Evolutionary conservation across 2,888 invertebrate species (phyloP), one percentile per base, ranked within the genome.

Genomic region (Tenthredo mesomela): DNA sequence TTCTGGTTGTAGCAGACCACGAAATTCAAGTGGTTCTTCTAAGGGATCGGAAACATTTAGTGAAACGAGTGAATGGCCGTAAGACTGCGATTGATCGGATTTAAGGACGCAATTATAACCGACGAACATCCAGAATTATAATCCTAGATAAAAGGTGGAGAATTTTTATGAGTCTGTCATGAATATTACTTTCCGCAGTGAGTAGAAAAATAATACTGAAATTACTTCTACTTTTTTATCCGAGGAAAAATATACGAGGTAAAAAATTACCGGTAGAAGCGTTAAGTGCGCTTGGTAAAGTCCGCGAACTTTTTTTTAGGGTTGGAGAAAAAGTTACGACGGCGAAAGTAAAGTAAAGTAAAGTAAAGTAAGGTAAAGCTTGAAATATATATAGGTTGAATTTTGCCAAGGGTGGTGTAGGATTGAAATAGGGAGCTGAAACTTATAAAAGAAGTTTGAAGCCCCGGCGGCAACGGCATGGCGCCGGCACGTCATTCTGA

Each of bases 401-500:
- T 80, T 47, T 82, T 25, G 67, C 82, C 67, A 67, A 82, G 82
- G 71, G 71, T 75, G 84, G 67, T 67, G 40, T n/a, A 18, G 70
- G 78, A 80, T 82, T 78, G 82, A 80, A 85, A 65, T 58, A 47
- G 84, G 84, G 84, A 71, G 84, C 84, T 88, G 87, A 87, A 87
- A 85, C 88, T 87, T 91, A 90, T 89, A 88, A 90, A 85, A 83
- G 65, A 85, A 85, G 61, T 85, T 73, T 73, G 73, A 82, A 86
- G 88, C 90, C 90, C 84, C 82, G 85, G 88, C 87, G 90, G 90
- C 90, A 73, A 71, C 85, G 86, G 85, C 86, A 87, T 87, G 91
- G 91, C 90, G 84, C 80, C 87, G 87, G 86, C 89, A 88, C 88
- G 87, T 89, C 92, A 91, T 92, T 92, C 91, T 89, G 88, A 87